A percentile compares a stretch with the other conserved stretches of the same genome.
Evolutionary conservation across 1,140 invertebrate genomes (phyloP).

Genomic region (Micrasema longulum): DNA sequence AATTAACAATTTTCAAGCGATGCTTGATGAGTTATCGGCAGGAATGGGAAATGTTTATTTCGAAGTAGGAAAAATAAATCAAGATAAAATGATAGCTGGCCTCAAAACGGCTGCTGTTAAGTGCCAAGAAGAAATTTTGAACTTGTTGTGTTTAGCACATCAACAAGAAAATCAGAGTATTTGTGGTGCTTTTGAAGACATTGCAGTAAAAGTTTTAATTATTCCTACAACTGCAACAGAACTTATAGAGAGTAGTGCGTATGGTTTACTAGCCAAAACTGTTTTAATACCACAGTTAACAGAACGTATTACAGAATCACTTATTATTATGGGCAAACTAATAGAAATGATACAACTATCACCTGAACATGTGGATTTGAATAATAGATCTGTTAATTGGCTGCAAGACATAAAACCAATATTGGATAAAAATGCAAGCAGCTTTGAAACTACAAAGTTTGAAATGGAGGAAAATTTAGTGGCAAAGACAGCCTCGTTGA

Average conservation of each 20-base stretch:
- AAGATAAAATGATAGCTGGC: slow-evolving; percentile 63
- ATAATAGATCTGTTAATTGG: slow-evolving; percentile 79
- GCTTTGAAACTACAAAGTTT: slow-evolving; percentile 83
- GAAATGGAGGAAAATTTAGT: slow-evolving; percentile 83
- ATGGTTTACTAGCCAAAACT: slow-evolving; percentile 74
- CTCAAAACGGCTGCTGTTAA: slow-evolving; percentile 63
- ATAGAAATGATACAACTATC: slow-evolving; percentile 77
- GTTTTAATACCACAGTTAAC: slow-evolving; percentile 71
- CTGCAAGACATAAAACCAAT: slow-evolving; percentile 77
- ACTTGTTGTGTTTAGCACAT: slow-evolving; percentile 65
- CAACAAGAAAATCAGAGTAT: slow-evolving; percentile 72
- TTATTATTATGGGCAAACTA: slow-evolving; percentile 74
- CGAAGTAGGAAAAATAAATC: slow-evolving; percentile 66
- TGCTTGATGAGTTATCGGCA: slow-evolving; percentile 70
- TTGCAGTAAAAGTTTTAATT: slow-evolving; percentile 70
- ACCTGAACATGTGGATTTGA: slow-evolving; percentile 74
- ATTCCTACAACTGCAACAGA: slow-evolving; percentile 78
- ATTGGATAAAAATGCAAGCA: slow-evolving; percentile 76
- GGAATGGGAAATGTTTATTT: slow-evolving; percentile 75
- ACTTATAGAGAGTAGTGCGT: slow-evolving; percentile 76
- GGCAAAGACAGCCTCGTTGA: slow-evolving; percentile 75
- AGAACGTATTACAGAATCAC: slow-evolving; percentile 72
- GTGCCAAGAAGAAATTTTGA: slow-evolving; percentile 66
- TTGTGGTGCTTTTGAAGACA: slow-evolving; percentile 73
- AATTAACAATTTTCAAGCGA: slow-evolving; percentile 71